These are phyloP conservation scores for Pinctada fucata DNA, from an alignment of 2,888 invertebrate genomes.

Conservation along the genomic window DNA sequence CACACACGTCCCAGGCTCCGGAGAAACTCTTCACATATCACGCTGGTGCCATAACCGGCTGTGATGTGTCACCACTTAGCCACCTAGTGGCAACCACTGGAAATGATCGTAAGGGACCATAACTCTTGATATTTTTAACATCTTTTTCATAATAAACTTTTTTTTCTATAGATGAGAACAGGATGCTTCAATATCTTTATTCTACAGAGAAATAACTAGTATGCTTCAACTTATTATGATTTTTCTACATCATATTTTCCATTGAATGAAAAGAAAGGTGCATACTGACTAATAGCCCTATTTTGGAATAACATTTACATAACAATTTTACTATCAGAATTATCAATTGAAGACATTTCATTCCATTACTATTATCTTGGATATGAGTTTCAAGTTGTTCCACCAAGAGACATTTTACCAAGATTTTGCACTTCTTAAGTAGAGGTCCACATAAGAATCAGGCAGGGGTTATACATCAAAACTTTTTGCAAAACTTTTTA, in stretches of 20 bases:
- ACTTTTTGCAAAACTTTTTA: no score
- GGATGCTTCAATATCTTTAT: neutral
- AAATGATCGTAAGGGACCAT: conserved; percentile 81
- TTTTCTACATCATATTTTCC: neutral
- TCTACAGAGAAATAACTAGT: neutral
- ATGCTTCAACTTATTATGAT: neutral
- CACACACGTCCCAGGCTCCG: conserved; percentile 78
- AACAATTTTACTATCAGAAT: no score
- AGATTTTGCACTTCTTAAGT: no score
- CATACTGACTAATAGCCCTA: no score
- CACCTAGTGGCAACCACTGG: conserved; percentile 86
- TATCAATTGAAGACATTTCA: no score
- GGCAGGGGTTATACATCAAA: no score
- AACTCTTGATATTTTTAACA: neutral
- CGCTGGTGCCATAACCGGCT: conserved; percentile 85
- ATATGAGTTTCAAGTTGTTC: no score
- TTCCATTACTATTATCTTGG: no score
- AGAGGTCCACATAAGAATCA: no score
- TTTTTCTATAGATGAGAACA: neutral
- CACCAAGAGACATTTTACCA: no score
- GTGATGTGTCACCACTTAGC: conserved; percentile 84
- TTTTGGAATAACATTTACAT: no score
- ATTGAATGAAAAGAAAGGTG: no score
- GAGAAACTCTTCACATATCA: conserved; percentile 83
- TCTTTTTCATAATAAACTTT: neutral